Evolutionary conservation across 2,888 invertebrate genomes (phyloP), one percentile per base, ranked within the genome.

Genomic region (Dryobota labecula): DNA sequence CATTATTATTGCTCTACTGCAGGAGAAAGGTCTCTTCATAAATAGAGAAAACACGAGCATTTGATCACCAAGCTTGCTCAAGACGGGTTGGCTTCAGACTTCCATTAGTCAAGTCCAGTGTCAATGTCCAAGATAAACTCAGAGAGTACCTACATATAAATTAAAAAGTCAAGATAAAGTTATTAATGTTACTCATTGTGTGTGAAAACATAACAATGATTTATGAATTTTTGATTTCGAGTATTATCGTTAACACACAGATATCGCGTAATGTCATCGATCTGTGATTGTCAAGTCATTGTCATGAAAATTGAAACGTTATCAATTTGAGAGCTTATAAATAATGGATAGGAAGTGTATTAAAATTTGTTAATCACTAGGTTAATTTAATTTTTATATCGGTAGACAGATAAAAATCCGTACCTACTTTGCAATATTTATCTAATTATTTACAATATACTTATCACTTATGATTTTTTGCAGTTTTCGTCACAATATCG

Each of bases 401-500:
- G 7, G 3, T 11, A 41, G 24, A 70, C 41, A 33, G 7, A 8
- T 18, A 3, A 41, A 38, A 51, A 24, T 38, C 15, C 6, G 2
- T 43, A 24, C 3, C 18, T 27, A 36, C 9, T 30, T 24, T 3
- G n/a, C 0, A 41, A n/a, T 11, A 18, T 49, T 27, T 27, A 70
- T 18, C 8, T 2, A n/a, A 5, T n/a, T 30, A 24, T 27, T 33
- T 47, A 63, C 38, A 2, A n/a, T 7, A 33, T 0, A 64, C 20
- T 75, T 64, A 56, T 57, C 15, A 1, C 0, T 24, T 30, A 30
- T 63, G n/a, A 45, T 64, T 77, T 68, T 64, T 77, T 68, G 15
- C 53, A 78, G 77, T 24, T 78, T 47, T 53, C 68, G 30, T 13
- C 30, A 47, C 8, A 78, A 78, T 15, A 47, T 80, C 11, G 11